phyloP scores from a whole-genome alignment of 2,888 invertebrate genomes.

The Koerneria pararmatus region DNA sequence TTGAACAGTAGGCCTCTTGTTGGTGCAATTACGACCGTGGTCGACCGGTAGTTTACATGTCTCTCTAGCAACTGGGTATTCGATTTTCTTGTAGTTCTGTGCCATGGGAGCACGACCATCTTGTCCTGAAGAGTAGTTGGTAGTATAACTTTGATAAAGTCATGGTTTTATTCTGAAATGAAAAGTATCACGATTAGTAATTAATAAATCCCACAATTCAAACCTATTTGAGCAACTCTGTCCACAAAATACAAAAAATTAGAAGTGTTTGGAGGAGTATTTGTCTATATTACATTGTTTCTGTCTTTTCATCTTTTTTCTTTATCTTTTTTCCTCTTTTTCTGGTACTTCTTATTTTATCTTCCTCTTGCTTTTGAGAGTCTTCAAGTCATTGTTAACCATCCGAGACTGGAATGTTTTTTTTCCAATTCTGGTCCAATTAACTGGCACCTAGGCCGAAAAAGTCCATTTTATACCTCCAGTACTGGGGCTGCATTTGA shows the following conservation, averaged over 20 bases:
- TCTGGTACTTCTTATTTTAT: no score
- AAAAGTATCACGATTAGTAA: not conserved
- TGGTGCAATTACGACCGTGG: conserved; percentile 14
- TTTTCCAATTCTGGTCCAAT: no score
- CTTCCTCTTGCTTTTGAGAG: no score
- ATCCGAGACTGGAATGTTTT: no score
- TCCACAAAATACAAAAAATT: not conserved
- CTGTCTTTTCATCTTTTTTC: no score
- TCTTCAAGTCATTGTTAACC: no score
- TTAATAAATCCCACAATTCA: not conserved
- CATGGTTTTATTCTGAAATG: not conserved
- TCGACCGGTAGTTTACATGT: conserved; percentile 13
- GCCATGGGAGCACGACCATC: conserved; percentile 15
- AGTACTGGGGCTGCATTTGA: conserved; percentile 6
- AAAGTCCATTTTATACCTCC: conserved; percentile 4
- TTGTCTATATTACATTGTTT: no score
- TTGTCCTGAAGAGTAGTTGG: conserved; percentile 11
- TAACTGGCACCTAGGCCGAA: no score
- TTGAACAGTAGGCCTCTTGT: conserved; percentile 15
- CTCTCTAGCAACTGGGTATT: conserved; percentile 20
- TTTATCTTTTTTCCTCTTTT: no score
- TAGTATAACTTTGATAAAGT: no score
- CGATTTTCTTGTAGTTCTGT: conserved; percentile 19
- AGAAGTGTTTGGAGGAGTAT: no score
- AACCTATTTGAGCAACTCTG: not conserved